Evolutionary conservation across 2,888 invertebrate genomes (phyloP), one percentile per base, ranked within the genome.

Genomic region (Drosophila austrosaltans): DNA sequence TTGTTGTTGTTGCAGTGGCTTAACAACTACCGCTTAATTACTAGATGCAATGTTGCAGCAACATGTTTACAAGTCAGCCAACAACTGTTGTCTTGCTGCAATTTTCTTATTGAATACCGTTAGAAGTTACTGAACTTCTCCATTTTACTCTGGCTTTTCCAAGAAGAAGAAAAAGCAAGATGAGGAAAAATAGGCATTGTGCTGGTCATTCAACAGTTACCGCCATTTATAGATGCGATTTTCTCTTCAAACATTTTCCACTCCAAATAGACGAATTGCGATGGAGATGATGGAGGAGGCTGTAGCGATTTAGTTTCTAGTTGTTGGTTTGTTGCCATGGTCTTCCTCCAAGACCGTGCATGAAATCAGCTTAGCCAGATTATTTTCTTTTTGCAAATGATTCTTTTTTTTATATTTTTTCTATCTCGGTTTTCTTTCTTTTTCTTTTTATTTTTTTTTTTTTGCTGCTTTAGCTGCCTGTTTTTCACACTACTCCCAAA

Each of bases 11-110:
- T 8, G 44, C 10, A 36, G 36, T 10, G 60, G n/a, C 54, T 57
- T 69, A 73, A 75, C 75, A 73, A 75, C 73, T 59, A 73, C 73
- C 68, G 66, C 73, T 82, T 85, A 85, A 87, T 82, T 87, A 77
- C 73, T 57, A 67, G 48, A 66, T 85, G 72, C 79, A 82, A 82
- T 83, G 82, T 85, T 87, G 82, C 82, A 53, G 86, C 87, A 86
- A 86, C 83, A 88, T 82, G 80, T 75, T 79, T 79, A 87, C 69
- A 57, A 57, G 20, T 22, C 10, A 5, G 72, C 82, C 85, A 87
- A 84, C 87, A 86, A 48, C 48, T 82, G 81, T 75, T 80, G 74
- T 67, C 20, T 28, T 28, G 53, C 62, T 72, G 72, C 65, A 56
- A 20, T 36, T 62, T 40, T 54, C 58, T 12, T 30, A 10, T 36